phyloP scores from a whole-genome alignment of 2,797 vertebrate genomes.

The Falco biarmicus region DNA sequence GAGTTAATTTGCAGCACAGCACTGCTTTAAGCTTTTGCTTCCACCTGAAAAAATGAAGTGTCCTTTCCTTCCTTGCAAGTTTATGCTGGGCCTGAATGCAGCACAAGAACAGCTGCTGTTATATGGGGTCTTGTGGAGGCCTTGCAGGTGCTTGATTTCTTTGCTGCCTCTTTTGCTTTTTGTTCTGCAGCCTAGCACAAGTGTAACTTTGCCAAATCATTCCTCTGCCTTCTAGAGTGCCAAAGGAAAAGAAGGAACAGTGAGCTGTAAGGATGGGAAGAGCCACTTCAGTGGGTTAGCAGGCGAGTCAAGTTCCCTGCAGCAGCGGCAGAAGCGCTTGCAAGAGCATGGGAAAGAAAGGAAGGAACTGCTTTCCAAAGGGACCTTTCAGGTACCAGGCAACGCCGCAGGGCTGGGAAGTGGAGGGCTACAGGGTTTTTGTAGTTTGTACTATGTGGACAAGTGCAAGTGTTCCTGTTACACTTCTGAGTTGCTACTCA shows the following conservation, averaged over 20 bases:
- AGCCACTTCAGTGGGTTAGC: conserved; percentile 42
- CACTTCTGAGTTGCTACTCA: neutral
- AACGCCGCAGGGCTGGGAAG: neutral
- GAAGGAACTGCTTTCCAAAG: conserved; percentile 90
- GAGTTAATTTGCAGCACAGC: neutral
- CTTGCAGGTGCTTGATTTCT: neutral
- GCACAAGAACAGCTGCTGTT: neutral
- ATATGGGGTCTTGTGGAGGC: neutral
- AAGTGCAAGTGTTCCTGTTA: neutral
- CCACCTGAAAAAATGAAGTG: neutral
- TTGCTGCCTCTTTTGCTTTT: neutral
- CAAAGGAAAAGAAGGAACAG: conserved; percentile 84
- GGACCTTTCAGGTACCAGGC: conserved; percentile 81
- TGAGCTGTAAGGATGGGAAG: conserved; percentile 83
- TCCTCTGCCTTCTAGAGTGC: conserved; percentile 72
- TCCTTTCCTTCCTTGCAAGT: neutral
- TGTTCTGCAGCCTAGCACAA: neutral
- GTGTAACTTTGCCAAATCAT: neutral
- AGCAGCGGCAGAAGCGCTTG: conserved; percentile 85
- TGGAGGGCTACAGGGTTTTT: neutral
- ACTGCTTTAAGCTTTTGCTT: neutral
- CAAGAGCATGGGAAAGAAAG: conserved; percentile 94
- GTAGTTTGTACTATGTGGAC: neutral
- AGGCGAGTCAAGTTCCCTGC: conserved; percentile 75
- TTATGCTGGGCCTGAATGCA: neutral